phyloP scores from a whole-genome alignment of 2,888 invertebrate species.

The Apantesis nais region DNA sequence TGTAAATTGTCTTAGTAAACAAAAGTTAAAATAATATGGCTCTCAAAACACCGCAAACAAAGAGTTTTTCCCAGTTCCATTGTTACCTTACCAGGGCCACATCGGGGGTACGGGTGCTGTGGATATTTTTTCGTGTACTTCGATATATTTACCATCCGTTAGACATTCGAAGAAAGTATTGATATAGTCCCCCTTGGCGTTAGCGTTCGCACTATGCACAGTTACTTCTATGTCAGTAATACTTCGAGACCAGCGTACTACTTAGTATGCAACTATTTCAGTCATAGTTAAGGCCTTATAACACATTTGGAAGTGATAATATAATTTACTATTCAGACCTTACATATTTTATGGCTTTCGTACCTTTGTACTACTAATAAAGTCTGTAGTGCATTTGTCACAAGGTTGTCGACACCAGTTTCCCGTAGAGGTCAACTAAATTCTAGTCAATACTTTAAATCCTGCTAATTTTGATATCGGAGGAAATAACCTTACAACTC shows the following conservation, averaged over 20 bases:
- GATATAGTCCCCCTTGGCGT: not conserved
- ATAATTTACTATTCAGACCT: constrained; percentile 49
- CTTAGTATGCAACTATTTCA: not conserved
- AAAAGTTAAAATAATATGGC: not conserved
- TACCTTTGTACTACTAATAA: constrained; percentile 23
- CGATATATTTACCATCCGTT: not conserved
- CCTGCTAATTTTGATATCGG: constrained; percentile 19
- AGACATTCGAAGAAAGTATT: not conserved
- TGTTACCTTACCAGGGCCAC: not conserved
- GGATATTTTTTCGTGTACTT: not conserved
- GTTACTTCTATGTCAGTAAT: not conserved
- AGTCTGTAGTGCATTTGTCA: constrained; percentile 36
- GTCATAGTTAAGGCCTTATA: constrained; percentile 9
- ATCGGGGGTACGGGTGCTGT: not conserved
- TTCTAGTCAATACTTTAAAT: constrained; percentile 13
- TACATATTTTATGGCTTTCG: constrained; percentile 43
- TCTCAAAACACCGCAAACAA: not conserved
- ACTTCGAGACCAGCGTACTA: not conserved
- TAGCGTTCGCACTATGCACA: not conserved
- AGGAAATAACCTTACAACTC: constrained; percentile 14
- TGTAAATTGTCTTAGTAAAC: no score
- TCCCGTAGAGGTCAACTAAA: constrained; percentile 17
- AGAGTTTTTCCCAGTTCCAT: not conserved
- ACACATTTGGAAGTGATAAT: constrained; percentile 50
- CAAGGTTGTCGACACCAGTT: constrained; percentile 19